phyloP scores from a whole-genome alignment of 2,113 vertebrate species.

The Gnathonemus longibarbis region DNA sequence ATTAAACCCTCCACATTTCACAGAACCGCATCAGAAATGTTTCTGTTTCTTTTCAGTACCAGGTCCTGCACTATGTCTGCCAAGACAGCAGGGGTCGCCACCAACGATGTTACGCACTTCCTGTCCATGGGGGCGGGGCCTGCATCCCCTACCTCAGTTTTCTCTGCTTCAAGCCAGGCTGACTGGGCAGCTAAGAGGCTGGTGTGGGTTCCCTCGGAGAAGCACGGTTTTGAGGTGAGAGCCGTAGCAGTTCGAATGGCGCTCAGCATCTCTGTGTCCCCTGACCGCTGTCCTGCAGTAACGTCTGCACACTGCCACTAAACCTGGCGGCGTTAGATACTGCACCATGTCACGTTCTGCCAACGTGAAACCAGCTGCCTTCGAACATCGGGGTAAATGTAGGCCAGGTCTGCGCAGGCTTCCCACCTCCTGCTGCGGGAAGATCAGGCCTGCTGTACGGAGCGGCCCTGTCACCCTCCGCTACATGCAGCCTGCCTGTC shows the following conservation, averaged over 20 bases:
- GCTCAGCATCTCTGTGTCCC: neutral
- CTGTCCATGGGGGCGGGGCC: slow-evolving; percentile 52
- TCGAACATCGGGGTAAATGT: slow-evolving; percentile 6
- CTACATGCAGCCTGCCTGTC: neutral
- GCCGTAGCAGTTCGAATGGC: neutral
- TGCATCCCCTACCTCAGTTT: slow-evolving; percentile 45
- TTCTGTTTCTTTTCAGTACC: neutral
- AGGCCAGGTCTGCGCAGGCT: slow-evolving; percentile 11
- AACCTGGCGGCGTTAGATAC: slow-evolving; percentile 48
- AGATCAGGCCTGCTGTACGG: slow-evolving; percentile 21
- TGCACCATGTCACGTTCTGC: slow-evolving; percentile 39
- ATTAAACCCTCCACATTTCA: neutral
- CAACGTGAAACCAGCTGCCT: slow-evolving; percentile 19
- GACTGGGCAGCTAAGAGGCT: slow-evolving; percentile 71
- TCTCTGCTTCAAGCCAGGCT: slow-evolving; percentile 65
- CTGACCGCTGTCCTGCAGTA: neutral
- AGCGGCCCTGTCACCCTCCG: neutral
- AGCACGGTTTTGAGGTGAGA: slow-evolving; percentile 69
- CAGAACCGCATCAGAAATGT: neutral
- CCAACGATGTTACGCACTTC: slow-evolving; percentile 63
- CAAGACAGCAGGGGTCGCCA: slow-evolving; percentile 50
- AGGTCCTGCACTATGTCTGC: slow-evolving; percentile 58
- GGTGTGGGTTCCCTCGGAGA: slow-evolving; percentile 72
- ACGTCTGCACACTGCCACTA: neutral
- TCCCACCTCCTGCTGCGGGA: slow-evolving; percentile 34